Percentiles rank a stretch among this genome's conserved stretches.
These are phyloP conservation scores for Tinamus major DNA, from an alignment of 2,797 vertebrate species.

Conservation along the genomic window DNA sequence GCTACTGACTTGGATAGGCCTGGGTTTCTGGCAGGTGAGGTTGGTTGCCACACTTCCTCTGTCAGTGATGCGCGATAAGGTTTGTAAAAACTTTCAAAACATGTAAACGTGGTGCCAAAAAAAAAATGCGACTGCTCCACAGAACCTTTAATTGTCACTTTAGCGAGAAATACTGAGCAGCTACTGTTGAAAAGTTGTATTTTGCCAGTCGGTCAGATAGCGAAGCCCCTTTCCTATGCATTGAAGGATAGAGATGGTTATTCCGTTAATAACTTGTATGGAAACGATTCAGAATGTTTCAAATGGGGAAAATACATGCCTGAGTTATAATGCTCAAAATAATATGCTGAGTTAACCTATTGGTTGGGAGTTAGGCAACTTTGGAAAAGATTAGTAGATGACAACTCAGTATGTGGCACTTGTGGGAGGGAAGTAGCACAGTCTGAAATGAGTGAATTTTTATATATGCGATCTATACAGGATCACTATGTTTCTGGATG, in stretches of 20 bases:
- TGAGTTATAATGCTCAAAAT: neutral
- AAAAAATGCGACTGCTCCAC: neutral
- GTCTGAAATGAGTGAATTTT: neutral
- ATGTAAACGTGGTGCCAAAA: neutral
- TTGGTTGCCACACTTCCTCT: neutral
- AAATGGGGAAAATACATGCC: neutral
- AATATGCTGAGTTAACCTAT: neutral
- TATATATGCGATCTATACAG: neutral
- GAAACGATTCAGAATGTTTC: neutral
- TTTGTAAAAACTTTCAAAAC: neutral
- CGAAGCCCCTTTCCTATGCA: neutral
- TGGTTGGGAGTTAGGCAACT: neutral
- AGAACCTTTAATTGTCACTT: neutral
- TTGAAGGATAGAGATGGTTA: conserved; percentile 1
- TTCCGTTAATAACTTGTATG: neutral
- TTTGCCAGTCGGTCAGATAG: conserved; percentile 1
- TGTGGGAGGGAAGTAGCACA: neutral
- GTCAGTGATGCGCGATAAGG: neutral
- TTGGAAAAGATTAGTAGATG: neutral
- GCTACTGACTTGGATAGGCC: neutral
- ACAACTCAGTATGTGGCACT: neutral
- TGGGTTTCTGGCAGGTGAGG: neutral
- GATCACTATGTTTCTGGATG: neutral
- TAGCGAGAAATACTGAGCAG: neutral
- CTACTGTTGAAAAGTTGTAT: neutral